Evolutionary conservation across 2,113 vertebrate genomes (phyloP), one percentile per base, ranked within the genome.

Genomic region (Egretta garzetta): DNA sequence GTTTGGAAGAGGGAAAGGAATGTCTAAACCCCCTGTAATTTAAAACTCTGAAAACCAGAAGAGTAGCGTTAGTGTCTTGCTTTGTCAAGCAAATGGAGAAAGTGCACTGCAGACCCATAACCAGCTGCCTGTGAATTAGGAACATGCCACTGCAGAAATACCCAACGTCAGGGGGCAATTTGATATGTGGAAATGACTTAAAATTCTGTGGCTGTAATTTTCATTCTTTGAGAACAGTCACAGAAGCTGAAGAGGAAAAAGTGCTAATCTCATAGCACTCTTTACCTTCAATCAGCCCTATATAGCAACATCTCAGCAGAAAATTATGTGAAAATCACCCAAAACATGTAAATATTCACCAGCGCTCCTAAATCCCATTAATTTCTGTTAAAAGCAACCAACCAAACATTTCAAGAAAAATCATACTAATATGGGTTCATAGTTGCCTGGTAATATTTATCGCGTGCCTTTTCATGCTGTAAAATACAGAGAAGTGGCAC

Each of bases 391-490:
- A 71, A 77, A 89, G 26, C 47, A 67, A 12, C 0, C 26, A 80
- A 68, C 0, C 53, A 70, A 86, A 1, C 35, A 41, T n/a, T 45
- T 26, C 24, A 55, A 45, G 19, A 1, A 1, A 41, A 84, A 35
- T 71, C 59, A 26, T 47, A 24, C 23, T 52, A 30, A 37, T n/a
- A 20, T 21, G 71, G 27, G 9, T 79, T 79, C 7, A 2, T 35
- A 49, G 14, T 67, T 84, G 56, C 33, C n/a, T 87, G 47, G 10
- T 63, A 27, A 9, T 83, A 33, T 43, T 96, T 73, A 18, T 26
- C 7, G 1, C 47, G 24, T 79, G 43, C 35, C 63, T 56, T 63
- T 94, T 81, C 24, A 15, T 63, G 73, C 47, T 84, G 39, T 27
- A 60, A 55, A 89, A 47, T 37, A 12, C 20, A 52, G 43, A 39